Base-by-base conservation (phyloP, 2,888 invertebrate species). In the Netelia fuscicornis region DNA sequence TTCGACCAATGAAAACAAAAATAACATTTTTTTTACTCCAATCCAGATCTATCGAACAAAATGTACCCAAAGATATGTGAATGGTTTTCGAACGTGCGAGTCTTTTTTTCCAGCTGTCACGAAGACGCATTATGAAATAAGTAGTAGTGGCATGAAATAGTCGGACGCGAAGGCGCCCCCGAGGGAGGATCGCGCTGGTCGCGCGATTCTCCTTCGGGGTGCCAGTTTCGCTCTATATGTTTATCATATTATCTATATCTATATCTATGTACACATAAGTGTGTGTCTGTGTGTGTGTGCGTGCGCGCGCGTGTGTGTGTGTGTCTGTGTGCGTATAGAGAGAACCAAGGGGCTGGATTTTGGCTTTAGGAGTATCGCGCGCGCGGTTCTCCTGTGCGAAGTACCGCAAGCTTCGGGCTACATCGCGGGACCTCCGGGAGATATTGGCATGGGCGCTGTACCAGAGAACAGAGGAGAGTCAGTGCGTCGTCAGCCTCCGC, bases 401-500 rank as follows among this genome's bases (percentile, higher is more conserved):
- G 58, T 20, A 71, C 79, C 62, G 78, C 83, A 81, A 86, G 84
- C 76, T 80, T 84, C 79, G 81, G 86, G 65, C 78, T 81, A 86
- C 67, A 58, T 48, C 56, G 84, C 76, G 83, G 25, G 11, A 60
- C 76, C 60, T 65, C 67, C 65, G 77, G 71, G 83, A 82, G 82
- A 76, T 81, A 74, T 75, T 82, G 84, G 80, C 62, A 87, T 84
- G 84, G 86, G 85, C 84, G 86, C 86, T 85, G 88, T 82, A 58
- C 81, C 75, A 82, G 84, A 82, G 78, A 81, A 87, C 81, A 89
- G 86, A 86, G 89, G 86, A 86, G 89, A 91, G 90, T 90, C 92
- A 93, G 93, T 93, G 92, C 92, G 92, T 91, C 92, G 91, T 91
- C 92, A 93, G 92, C 92, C 92, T 91, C 90, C 92, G 92, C 89